Conservation (phyloP, 2,888 invertebrate species). For the Drosophila pseudotakahashii region DNA sequence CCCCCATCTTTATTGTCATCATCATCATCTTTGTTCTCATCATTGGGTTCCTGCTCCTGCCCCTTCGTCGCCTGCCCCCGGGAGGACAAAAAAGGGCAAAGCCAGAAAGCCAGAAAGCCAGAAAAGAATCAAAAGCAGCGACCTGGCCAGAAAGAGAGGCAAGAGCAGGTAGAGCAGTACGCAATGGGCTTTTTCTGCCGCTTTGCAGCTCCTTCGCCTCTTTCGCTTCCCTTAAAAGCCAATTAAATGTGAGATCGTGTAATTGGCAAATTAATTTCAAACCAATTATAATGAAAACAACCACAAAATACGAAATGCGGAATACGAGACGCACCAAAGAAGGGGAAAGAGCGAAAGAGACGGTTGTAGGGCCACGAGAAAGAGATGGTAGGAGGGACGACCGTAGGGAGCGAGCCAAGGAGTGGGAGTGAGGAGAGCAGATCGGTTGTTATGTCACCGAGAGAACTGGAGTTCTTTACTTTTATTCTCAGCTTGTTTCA, state of each 20-base stretch:
- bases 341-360: not conserved
- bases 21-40: constrained; percentile 19
- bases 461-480: constrained; percentile 19
- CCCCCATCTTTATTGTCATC: constrained; percentile 23
- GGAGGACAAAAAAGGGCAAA: constrained; percentile 69
- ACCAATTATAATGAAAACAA: constrained; percentile 82
- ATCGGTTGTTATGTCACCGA: constrained; percentile 33
- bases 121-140: constrained; percentile 41
- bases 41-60: constrained; percentile 8
- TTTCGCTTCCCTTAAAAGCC: constrained; percentile 71
- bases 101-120: constrained; percentile 37
- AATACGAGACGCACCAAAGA: constrained; percentile 17
- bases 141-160: constrained; percentile 28
- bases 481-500: constrained; percentile 12
- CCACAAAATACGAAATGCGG: constrained; percentile 54
- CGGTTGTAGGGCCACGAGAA: not conserved
- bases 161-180: constrained; percentile 30
- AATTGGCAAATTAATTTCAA: constrained; percentile 84
- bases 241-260: constrained; percentile 84
- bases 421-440: constrained; percentile 12
- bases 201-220: constrained; percentile 19
- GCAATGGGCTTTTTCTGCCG: constrained; percentile 9
- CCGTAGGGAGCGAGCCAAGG: not conserved
- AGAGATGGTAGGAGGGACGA: not conserved
- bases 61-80: not conserved